phyloP scores from a whole-genome alignment of 1,140 invertebrate genomes.

The Stegodyphus dumicola region DNA sequence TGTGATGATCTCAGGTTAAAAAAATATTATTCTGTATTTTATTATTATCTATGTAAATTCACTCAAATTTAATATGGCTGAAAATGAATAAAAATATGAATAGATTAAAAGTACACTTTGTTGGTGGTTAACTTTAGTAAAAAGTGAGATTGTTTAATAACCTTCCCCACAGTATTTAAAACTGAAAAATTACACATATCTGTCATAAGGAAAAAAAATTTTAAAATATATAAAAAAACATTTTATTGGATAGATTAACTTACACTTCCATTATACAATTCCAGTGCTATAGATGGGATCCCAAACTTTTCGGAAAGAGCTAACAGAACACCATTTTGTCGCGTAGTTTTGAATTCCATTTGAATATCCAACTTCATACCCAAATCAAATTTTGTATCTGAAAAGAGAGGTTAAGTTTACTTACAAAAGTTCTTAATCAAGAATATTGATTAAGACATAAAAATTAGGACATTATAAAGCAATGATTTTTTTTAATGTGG shows the following conservation, averaged over 20 bases:
- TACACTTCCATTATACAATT: slow-evolving; percentile 81
- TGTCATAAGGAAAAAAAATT: not conserved
- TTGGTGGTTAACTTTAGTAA: too few species aligned
- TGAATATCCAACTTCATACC: slow-evolving; percentile 78
- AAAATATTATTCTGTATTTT: too few species aligned
- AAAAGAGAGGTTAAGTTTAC: not conserved
- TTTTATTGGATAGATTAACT: slow-evolving; percentile 53
- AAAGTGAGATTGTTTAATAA: too few species aligned
- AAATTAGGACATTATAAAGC: not conserved
- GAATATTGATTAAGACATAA: not conserved
- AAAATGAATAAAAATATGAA: too few species aligned
- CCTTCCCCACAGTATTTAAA: too few species aligned
- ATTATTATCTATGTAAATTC: too few species aligned
- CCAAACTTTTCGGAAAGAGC: slow-evolving; percentile 76
- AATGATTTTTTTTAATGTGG: too few species aligned
- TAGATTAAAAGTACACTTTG: too few species aligned
- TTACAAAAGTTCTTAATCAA: not conserved
- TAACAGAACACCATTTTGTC: slow-evolving; percentile 82
- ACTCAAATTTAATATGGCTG: too few species aligned
- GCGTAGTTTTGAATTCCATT: slow-evolving; percentile 86
- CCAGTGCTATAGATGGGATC: slow-evolving; percentile 79
- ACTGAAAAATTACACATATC: too few species aligned
- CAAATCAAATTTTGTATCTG: slow-evolving; percentile 79
- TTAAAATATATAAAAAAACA: not conserved
- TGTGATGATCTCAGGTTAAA: too few species aligned